These are phyloP conservation scores for Drosophila saltans DNA, from an alignment of 1,140 invertebrate species.

Conservation along the genomic window DNA sequence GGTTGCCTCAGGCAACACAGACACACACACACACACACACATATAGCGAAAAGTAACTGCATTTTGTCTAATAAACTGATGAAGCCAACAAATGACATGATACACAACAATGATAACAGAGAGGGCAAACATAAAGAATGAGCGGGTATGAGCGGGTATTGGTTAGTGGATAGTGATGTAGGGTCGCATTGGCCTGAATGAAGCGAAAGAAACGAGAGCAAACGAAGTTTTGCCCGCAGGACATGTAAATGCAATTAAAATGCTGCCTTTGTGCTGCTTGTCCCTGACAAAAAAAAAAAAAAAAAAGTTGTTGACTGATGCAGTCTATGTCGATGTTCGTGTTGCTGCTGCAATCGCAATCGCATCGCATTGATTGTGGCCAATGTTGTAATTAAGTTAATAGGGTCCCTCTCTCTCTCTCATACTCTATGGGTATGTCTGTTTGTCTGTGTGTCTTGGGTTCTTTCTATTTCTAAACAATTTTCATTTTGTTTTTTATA, in stretches of 20 bases:
- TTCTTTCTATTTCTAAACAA: constrained; percentile 23
- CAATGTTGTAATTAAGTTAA: constrained; percentile 70
- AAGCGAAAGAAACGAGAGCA: constrained; percentile 41
- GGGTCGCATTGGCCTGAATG: neutral
- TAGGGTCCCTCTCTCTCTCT: constrained; percentile 41
- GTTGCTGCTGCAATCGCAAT: constrained; percentile 53
- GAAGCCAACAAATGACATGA: constrained; percentile 50
- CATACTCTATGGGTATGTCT: neutral
- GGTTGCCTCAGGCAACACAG: constrained; percentile 41
- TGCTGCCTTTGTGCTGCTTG: constrained; percentile 46
- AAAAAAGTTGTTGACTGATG: constrained; percentile 60
- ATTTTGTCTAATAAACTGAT: constrained; percentile 75
- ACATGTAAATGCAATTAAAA: constrained; percentile 81
- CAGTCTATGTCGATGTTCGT: constrained; percentile 56
- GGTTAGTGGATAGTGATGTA: neutral
- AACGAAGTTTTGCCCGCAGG: constrained; percentile 66
- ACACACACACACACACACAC: constrained; percentile 18
- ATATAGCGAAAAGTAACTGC: constrained; percentile 30
- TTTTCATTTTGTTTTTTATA: constrained; percentile 24
- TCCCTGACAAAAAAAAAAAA: constrained; percentile 25
- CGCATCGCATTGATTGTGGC: constrained; percentile 61
- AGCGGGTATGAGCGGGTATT: neutral
- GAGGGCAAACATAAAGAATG: neutral
- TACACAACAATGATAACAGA: constrained; percentile 35
- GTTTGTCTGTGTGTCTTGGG: neutral